Evolutionary conservation across 2,113 vertebrate species (phyloP).

Genomic region (Puma concolor): DNA sequence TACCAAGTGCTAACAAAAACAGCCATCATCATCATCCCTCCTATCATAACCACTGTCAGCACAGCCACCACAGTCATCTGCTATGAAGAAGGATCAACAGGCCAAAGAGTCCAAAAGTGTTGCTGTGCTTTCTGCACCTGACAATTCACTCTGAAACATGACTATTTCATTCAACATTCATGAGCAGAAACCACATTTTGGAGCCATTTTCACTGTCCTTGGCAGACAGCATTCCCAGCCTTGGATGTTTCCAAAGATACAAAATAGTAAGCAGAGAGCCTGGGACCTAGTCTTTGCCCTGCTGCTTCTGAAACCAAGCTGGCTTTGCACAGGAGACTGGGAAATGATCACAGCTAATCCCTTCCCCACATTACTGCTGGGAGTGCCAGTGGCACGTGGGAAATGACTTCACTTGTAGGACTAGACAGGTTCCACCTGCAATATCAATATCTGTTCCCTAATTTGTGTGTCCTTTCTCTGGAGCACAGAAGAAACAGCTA

Average conservation of each 20-base stretch:
- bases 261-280: neutral
- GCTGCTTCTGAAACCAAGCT: neutral
- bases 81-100: neutral
- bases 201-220: neutral
- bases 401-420: neutral
- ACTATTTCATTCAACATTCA: neutral
- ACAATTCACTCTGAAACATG: neutral
- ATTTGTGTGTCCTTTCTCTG: neutral
- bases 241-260: neutral
- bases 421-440: neutral
- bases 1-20: neutral
- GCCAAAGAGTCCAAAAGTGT: neutral
- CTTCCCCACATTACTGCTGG: neutral
- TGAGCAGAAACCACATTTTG: neutral
- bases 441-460: neutral
- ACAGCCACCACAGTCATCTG: neutral
- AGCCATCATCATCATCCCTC: neutral
- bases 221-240: neutral
- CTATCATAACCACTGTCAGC: neutral
- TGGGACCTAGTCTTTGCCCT: neutral
- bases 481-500: neutral
- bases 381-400: neutral
- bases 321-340: neutral
- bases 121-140: neutral
- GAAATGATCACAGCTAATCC: neutral